Evolutionary conservation across 37 sponge, comb jelly and placozoan species (phyloP).

Genomic region (Ianthella basta): DNA sequence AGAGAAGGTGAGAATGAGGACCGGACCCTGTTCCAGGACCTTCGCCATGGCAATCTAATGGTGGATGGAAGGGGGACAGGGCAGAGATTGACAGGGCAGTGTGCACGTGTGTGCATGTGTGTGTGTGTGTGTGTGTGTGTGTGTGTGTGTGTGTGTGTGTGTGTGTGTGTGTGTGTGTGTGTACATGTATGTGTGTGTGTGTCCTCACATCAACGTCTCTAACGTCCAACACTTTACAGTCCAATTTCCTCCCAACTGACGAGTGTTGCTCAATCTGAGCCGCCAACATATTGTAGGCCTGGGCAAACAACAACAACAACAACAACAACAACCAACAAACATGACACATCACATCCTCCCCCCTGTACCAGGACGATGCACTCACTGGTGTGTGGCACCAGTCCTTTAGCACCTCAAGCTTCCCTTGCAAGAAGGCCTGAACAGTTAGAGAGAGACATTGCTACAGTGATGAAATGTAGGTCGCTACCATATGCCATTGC

Average conservation of each 20-base stretch:
- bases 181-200: too few species aligned
- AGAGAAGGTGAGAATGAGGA: constrained; percentile 65
- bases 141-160: neutral
- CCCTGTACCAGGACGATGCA: neutral
- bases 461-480: too few species aligned
- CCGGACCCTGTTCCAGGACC: constrained; percentile 73
- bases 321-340: too few species aligned
- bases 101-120: neutral
- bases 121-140: neutral
- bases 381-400: constrained; percentile 90
- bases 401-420: constrained; percentile 65
- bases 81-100: too few species aligned
- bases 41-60: constrained; percentile 76
- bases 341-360: too few species aligned
- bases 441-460: neutral
- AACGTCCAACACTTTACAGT: constrained; percentile 31
- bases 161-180: too few species aligned
- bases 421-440: constrained; percentile 71
- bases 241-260: neutral
- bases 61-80: neutral
- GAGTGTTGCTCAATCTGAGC: constrained; percentile 29
- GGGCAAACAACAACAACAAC: neutral
- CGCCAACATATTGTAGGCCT: constrained; percentile 27
- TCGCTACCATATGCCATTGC: too few species aligned
- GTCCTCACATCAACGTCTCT: constrained; percentile 40